Base-by-base conservation (phyloP, 1,140 invertebrate genomes). In the Andricus grossulariae region DNA sequence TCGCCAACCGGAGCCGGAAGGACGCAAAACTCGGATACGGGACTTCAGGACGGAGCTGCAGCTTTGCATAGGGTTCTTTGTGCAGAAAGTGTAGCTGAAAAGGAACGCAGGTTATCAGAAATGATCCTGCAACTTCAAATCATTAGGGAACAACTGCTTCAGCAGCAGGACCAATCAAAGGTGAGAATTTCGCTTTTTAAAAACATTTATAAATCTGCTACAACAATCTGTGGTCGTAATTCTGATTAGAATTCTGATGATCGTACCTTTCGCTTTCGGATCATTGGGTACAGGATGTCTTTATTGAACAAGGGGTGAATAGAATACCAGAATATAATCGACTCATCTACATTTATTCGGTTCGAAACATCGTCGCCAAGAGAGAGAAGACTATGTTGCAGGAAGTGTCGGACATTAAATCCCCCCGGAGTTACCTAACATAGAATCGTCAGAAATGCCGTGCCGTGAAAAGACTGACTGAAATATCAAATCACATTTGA, bases 81-180 rank as follows among this genome's bases (percentile, higher is more conserved):
- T 83, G 92, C 93, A 80, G 94, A 96, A 82, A 95, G 93, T 84
- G 90, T 96, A 82, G 92, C 94, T 71, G 95, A 96, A 87, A 95
- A 95, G 89, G 96, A 97, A 82, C 92, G 95, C 57, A 93, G 94
- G 83, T 92, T 97, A 2, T 95, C 95, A 3, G 96, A 97, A 87
- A 95, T 97, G 94, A 97, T 97, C 71, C 89, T 95, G 10, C 95
- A 97, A 82, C 92, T 97, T 72, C 96, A 97, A 89, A 94, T 95
- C 92, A 93, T 96, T 15, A 92, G 95, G 79, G 96, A 97, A 82
- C 95, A 96, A 87, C 91, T 97, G 66, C 84, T 96, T 45, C 93
- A 93, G 18, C 95, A 96, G 18, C 81, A 81, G 54, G 92, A 93
- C 72, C 90, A 91, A 39, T 84, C 82, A 32, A 92, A 92, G 90